Evolutionary conservation across 2,113 vertebrate species (phyloP).

Genomic region (Notarius quadriscutis): DNA sequence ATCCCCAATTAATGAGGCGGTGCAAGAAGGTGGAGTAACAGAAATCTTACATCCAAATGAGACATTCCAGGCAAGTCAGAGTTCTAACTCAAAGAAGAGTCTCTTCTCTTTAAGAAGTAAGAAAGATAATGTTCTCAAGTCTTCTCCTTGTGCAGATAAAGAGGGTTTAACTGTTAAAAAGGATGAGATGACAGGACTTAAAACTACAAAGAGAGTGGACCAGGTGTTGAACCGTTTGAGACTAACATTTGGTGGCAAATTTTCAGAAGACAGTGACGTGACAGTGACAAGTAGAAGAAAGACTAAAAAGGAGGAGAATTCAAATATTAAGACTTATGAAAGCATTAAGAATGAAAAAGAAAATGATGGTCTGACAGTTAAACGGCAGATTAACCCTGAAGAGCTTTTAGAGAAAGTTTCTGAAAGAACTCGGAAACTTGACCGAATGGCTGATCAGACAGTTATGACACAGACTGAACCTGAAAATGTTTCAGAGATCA

Average conservation of each 20-base stretch:
- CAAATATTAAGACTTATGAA: slow-evolving; percentile 13
- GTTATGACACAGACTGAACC: not conserved
- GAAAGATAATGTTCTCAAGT: slow-evolving; percentile 50
- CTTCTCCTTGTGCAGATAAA: slow-evolving; percentile 42
- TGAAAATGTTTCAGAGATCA: not conserved
- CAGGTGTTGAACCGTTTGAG: slow-evolving; percentile 66
- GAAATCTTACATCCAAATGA: not conserved
- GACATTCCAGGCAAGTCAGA: slow-evolving; percentile 16
- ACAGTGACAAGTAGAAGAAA: slow-evolving; percentile 54
- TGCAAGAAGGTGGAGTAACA: slow-evolving; percentile 47
- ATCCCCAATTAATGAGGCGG: not conserved
- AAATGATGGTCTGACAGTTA: not conserved
- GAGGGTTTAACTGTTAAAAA: slow-evolving; percentile 42
- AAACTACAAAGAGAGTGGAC: slow-evolving; percentile 66
- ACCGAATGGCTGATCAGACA: not conserved
- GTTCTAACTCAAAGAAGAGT: slow-evolving; percentile 56
- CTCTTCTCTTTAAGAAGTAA: slow-evolving; percentile 61
- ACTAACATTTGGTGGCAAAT: slow-evolving; percentile 62
- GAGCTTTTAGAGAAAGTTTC: not conserved
- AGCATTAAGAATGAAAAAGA: slow-evolving; percentile 1
- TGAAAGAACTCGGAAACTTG: not conserved
- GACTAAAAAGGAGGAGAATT: slow-evolving; percentile 44
- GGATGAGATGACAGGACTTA: slow-evolving; percentile 51
- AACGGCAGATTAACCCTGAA: not conserved
- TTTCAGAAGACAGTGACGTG: slow-evolving; percentile 56